Percentiles rank a stretch among this genome's conserved stretches.
Evolutionary conservation across 2,113 vertebrate species (phyloP).

Genomic region (Crotalus viridis): DNA sequence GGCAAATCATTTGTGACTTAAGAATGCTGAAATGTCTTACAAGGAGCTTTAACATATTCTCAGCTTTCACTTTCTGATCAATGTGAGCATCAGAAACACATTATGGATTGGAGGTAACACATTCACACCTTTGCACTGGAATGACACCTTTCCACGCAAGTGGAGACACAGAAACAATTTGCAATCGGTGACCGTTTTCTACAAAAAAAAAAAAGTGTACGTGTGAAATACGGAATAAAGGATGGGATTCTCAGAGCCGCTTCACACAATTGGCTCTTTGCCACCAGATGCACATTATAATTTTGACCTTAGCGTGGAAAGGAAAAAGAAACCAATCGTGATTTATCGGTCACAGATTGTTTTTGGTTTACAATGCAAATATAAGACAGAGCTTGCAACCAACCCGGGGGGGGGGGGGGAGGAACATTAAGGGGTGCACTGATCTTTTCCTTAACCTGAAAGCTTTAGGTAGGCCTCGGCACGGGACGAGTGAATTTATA

Average conservation of each 20-base stretch:
- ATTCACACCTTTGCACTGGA: neutral
- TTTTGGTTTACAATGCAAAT: neutral
- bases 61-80: neutral
- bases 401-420: neutral
- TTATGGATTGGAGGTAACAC: neutral
- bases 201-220: neutral
- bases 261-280: neutral
- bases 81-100: neutral
- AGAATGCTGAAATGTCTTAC: constrained; percentile 63
- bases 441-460: constrained; percentile 8
- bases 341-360: neutral
- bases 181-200: neutral
- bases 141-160: neutral
- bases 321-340: no score
- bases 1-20: constrained; percentile 46
- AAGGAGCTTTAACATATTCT: constrained; percentile 62
- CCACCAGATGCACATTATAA: neutral
- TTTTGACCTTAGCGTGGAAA: neutral
- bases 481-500: constrained; percentile 32
- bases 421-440: neutral
- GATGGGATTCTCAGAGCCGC: neutral
- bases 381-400: neutral
- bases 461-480: constrained; percentile 10
- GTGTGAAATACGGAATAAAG: neutral
- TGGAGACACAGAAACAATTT: neutral